Conservation (phyloP, 1,140 invertebrate species). For the Oryzaephilus surinamensis region DNA sequence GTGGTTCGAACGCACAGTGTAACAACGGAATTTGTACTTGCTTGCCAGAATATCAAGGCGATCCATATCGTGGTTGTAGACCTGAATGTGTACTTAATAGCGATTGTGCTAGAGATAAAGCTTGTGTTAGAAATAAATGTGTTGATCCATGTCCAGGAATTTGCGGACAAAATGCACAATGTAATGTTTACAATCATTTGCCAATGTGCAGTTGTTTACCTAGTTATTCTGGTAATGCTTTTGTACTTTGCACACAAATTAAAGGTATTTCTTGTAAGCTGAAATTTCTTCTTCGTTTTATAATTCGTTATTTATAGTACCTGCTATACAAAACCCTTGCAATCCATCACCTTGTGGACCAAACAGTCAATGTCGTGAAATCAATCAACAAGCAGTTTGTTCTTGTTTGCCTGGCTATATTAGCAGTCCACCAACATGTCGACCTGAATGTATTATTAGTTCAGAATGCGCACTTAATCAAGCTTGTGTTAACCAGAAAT, state of each 20-base stretch:
- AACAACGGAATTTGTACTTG: conserved; percentile 55
- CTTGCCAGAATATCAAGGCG: conserved; percentile 51
- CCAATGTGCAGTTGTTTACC: conserved; percentile 60
- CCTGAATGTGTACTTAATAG: conserved; percentile 63
- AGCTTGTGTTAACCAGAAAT: conserved; percentile 58
- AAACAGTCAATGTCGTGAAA: conserved; percentile 68
- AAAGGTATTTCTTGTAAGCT: conserved; percentile 10
- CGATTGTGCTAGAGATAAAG: conserved; percentile 58
- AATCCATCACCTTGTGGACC: conserved; percentile 71
- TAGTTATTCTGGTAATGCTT: conserved; percentile 60
- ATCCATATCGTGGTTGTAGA: conserved; percentile 49
- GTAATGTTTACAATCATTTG: conserved; percentile 62
- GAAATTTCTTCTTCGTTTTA: not conserved
- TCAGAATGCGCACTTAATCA: conserved; percentile 48
- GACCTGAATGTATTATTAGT: conserved; percentile 54
- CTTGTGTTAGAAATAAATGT: conserved; percentile 61
- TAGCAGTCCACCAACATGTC: conserved; percentile 51
- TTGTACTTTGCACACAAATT: conserved; percentile 44
- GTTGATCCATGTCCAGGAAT: conserved; percentile 57
- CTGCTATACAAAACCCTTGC: conserved; percentile 54
- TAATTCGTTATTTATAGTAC: conserved; percentile 26
- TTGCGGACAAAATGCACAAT: conserved; percentile 61
- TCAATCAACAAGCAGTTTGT: conserved; percentile 69
- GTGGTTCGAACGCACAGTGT: conserved; percentile 67
- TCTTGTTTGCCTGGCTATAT: conserved; percentile 59